Percentiles rank a stretch among this genome's conserved stretches.
Evolutionary conservation across 2,888 invertebrate genomes (phyloP).

Genomic region (Calephelis perditalis): DNA sequence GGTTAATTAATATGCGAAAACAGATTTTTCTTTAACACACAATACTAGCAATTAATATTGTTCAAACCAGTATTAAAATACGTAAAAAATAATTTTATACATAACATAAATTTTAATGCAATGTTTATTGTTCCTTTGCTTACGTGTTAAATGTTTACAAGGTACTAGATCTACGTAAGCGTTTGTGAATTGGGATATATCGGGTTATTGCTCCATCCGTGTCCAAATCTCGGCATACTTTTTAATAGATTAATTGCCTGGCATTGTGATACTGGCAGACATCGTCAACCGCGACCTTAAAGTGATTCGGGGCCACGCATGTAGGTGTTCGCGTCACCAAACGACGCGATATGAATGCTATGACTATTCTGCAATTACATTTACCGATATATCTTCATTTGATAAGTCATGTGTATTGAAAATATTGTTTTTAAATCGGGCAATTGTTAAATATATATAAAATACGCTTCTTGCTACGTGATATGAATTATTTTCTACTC

Average conservation of each 20-base stretch:
- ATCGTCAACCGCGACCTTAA: conserved; percentile 71
- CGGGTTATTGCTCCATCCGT: conserved; percentile 62
- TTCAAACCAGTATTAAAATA: conserved; percentile 1
- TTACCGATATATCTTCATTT: conserved; percentile 16
- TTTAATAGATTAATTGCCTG: conserved; percentile 75
- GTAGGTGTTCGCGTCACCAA: conserved; percentile 53
- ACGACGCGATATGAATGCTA: conserved; percentile 30
- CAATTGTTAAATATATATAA: no score
- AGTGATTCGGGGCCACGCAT: conserved; percentile 67
- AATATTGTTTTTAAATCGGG: background rate
- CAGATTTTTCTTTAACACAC: conserved; percentile 7
- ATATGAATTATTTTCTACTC: no score
- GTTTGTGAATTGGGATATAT: conserved; percentile 36
- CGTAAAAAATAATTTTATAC: background rate
- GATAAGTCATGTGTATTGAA: conserved; percentile 10
- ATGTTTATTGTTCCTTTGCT: background rate
- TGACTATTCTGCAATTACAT: conserved; percentile 21
- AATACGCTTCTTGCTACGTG: no score
- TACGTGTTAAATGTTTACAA: background rate
- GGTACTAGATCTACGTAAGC: background rate
- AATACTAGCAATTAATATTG: background rate
- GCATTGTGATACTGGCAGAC: conserved; percentile 74
- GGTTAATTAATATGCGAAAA: background rate
- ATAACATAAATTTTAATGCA: background rate
- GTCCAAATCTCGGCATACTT: conserved; percentile 56